These are phyloP conservation scores for Antrozous pallidus DNA, from an alignment of 2,797 vertebrate genomes.

Conservation along the genomic window DNA sequence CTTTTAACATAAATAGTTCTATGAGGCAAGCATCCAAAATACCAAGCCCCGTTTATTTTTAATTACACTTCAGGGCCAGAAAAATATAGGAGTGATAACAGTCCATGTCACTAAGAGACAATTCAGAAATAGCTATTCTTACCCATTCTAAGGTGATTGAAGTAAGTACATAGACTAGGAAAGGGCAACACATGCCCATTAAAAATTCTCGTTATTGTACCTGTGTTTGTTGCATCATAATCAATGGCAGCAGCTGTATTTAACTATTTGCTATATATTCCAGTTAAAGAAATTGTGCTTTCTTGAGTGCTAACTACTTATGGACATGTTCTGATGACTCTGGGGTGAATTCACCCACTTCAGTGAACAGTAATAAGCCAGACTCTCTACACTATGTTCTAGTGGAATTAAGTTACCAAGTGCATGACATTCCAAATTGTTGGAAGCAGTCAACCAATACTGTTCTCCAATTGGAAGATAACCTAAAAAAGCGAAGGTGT, in stretches of 20 bases:
- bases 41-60: constrained; percentile 38
- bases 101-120: background rate
- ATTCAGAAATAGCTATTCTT: background rate
- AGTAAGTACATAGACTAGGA: background rate
- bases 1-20: constrained; percentile 54
- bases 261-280: constrained; percentile 15
- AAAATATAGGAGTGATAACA: constrained; percentile 22
- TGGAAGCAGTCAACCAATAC: constrained; percentile 29
- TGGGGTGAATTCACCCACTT: constrained; percentile 24
- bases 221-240: background rate
- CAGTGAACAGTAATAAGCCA: constrained; percentile 30
- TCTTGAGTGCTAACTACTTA: constrained; percentile 34
- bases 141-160: constrained; percentile 12
- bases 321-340: constrained; percentile 35
- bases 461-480: constrained; percentile 7
- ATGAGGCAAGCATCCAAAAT: constrained; percentile 35
- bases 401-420: constrained; percentile 24
- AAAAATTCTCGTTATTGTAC: constrained; percentile 1
- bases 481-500: background rate
- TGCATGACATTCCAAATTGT: background rate
- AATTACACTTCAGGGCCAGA: constrained; percentile 31
- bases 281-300: constrained; percentile 42
- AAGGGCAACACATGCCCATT: background rate
- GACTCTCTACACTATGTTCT: background rate
- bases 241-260: constrained; percentile 5